A percentile compares a stretch with the other conserved stretches of the same genome.
Evolutionary conservation across 1,140 invertebrate species (phyloP).

Genomic region (Achroia grisella): DNA sequence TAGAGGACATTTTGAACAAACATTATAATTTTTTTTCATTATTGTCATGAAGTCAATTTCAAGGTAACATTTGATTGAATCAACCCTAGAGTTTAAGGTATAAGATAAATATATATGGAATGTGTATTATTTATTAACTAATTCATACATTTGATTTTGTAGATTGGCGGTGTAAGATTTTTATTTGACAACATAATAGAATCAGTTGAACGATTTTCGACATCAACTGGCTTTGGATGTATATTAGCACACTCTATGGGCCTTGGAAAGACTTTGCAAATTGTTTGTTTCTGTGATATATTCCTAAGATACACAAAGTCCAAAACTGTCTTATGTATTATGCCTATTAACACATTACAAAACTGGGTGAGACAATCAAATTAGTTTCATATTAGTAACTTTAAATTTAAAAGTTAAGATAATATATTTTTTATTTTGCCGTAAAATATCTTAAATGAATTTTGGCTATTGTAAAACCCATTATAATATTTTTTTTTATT

Average conservation of each 20-base stretch:
- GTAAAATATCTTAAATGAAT: too few relatives aligned
- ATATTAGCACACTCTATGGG: constrained; percentile 99
- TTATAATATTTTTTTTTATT: constrained; percentile 12
- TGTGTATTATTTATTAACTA: too few relatives aligned
- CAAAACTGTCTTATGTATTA: constrained; percentile 94
- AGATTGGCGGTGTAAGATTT: constrained; percentile 97
- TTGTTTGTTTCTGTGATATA: constrained; percentile 96
- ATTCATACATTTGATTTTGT: constrained; percentile 34
- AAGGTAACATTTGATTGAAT: too few relatives aligned
- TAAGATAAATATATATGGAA: too few relatives aligned
- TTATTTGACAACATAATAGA: constrained; percentile 98
- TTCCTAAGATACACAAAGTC: constrained; percentile 93
- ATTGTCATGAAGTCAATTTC: too few relatives aligned
- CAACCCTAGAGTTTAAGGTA: too few relatives aligned
- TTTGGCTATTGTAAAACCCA: not conserved
- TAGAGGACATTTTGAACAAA: too few relatives aligned
- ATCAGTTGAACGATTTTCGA: constrained; percentile 89
- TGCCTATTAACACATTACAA: constrained; percentile 99
- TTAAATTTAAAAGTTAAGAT: not conserved
- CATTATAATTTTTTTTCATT: too few relatives aligned
- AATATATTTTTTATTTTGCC: too few relatives aligned
- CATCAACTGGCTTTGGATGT: constrained; percentile 95
- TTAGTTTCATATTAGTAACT: too few relatives aligned
- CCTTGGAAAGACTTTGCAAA: constrained; percentile 98
- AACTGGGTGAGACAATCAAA: constrained; percentile 84